Base-by-base conservation (phyloP, 2,797 vertebrate species). In the Danio kyathit region DNA sequence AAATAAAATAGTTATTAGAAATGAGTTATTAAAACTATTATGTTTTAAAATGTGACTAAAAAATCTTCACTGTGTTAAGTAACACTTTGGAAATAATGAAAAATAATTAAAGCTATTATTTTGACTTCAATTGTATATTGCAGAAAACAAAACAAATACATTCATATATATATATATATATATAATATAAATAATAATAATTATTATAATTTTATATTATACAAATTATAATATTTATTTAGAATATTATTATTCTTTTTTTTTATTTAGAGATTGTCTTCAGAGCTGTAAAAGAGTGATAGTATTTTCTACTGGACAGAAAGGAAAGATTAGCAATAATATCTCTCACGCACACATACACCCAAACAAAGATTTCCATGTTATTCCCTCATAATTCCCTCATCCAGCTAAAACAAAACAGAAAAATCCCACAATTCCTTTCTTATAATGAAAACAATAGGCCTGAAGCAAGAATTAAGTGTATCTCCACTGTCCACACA, bases 381-480 rank as follows among this genome's bases (percentile, higher is more conserved):
- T 41, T 51, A 76, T 76, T 52, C 46, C 74, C 46, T 17, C 7
- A 17, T 40, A 63, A 51, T 43, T 19, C 29, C 16, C 17, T 29
- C 17, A 29, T 59, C 13, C 19, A 29, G 7, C 29, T 51, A 57
- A 61, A 49, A 43, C 48, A 51, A 63, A 52, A 46, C 56, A 72
- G n/a, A 79, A 54, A 52, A 52, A 52, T 63, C 14, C 51, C 60
- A 48, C 51, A 80, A 65, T 48, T 10, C 69, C 3, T 74, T 8
- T 66, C 17, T 73, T 73, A 17, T 10, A 40, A 19, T 59, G 40
- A 56, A 64, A 73, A 80, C 59, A 80, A 80, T 48, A 56, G 60
- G 19, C 5, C 38, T 12, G 17, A 71, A 21, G 8, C 56, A 69
- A 21, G 41, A 56, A 80, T 48, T 29, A 10, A 65, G 70, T 66